These are phyloP conservation scores for Phoeniculus purpureus DNA, from an alignment of 2,797 vertebrate species.

Conservation along the genomic window DNA sequence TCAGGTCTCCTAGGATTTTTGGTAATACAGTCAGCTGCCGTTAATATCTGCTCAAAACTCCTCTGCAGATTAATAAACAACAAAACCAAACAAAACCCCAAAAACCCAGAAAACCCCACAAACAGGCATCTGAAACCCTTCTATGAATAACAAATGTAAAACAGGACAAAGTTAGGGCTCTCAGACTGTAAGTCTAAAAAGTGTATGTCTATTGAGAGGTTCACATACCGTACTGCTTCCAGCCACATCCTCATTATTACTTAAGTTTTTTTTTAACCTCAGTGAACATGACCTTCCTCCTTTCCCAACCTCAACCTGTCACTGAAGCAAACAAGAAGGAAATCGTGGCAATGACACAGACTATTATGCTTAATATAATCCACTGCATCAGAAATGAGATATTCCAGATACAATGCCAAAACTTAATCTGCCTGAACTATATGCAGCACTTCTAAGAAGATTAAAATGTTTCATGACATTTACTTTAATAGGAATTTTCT, in stretches of 20 bases:
- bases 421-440: background rate
- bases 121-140: background rate
- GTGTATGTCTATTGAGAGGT: background rate
- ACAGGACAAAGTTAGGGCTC: background rate
- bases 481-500: background rate
- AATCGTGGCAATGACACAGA: background rate
- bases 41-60: slow-evolving; percentile 37
- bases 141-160: background rate
- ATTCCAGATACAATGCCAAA: background rate
- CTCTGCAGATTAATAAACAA: slow-evolving; percentile 2
- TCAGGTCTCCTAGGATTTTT: background rate
- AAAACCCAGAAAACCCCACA: background rate
- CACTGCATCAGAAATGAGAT: background rate
- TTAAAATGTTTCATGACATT: slow-evolving; percentile 12
- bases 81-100: background rate
- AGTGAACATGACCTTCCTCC: background rate
- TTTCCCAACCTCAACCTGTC: background rate
- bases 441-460: slow-evolving; percentile 10
- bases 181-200: background rate
- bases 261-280: background rate
- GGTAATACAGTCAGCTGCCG: slow-evolving; percentile 30
- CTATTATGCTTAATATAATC: background rate
- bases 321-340: background rate
- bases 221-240: background rate
- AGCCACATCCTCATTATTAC: background rate